Evolutionary conservation across 2,888 invertebrate species (phyloP).

Genomic region (Habroteleia sp.): DNA sequence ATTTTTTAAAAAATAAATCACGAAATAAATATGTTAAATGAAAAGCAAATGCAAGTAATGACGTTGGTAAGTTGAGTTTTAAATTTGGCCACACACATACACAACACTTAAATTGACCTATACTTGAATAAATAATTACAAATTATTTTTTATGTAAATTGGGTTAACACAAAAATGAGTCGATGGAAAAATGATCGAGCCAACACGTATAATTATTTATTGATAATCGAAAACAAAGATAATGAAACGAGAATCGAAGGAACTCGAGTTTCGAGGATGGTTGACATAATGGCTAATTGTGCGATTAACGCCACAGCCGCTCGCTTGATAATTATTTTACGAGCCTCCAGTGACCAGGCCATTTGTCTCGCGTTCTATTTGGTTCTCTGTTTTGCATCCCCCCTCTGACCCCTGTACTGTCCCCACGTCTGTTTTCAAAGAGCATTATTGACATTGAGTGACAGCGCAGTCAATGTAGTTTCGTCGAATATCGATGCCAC

Average conservation of each 20-base stretch:
- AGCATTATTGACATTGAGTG: slow-evolving; percentile 65
- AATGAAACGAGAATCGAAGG: slow-evolving; percentile 11
- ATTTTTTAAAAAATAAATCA: too few relatives aligned
- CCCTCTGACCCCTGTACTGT: slow-evolving; percentile 17
- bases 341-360: slow-evolving; percentile 65
- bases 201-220: too few relatives aligned
- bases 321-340: slow-evolving; percentile 73
- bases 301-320: slow-evolving; percentile 70
- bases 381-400: slow-evolving; percentile 24
- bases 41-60: too few relatives aligned
- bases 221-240: slow-evolving; percentile 10
- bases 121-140: too few relatives aligned
- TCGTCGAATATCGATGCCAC: slow-evolving; percentile 37
- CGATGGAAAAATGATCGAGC: too few relatives aligned
- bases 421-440: slow-evolving; percentile 61
- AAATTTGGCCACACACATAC: too few relatives aligned
- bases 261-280: slow-evolving; percentile 51
- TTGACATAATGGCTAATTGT: slow-evolving; percentile 73
- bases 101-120: too few relatives aligned
- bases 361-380: slow-evolving; percentile 42
- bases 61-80: too few relatives aligned
- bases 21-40: too few relatives aligned
- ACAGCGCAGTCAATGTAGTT: slow-evolving; percentile 47
- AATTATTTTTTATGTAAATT: too few relatives aligned
- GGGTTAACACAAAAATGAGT: too few relatives aligned